phyloP scores from a whole-genome alignment of 2,888 invertebrate species.

The Drosophila buzzatii region DNA sequence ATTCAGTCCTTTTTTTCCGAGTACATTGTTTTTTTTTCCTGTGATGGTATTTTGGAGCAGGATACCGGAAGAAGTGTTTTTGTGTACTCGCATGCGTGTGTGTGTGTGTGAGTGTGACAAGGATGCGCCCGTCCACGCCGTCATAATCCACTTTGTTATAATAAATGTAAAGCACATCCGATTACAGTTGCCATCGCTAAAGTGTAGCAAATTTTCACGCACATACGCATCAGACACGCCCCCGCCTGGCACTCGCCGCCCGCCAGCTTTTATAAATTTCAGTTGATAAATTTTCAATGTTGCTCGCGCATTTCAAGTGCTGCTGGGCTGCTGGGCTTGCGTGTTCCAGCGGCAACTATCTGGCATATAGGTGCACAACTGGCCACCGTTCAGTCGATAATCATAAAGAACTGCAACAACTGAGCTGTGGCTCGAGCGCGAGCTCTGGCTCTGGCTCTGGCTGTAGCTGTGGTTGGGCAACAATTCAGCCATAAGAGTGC shows the following conservation, averaged over 20 bases:
- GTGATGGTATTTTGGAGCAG: constrained; percentile 43
- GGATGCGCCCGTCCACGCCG: constrained; percentile 62
- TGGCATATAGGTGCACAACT: constrained; percentile 43
- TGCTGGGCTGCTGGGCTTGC: constrained; percentile 36
- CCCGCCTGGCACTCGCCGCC: not conserved
- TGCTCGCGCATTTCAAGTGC: constrained; percentile 59
- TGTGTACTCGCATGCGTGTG: constrained; percentile 24
- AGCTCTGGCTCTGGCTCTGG: constrained; percentile 5
- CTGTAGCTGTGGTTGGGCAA: not conserved
- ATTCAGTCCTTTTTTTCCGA: constrained; percentile 42
- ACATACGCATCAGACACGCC: constrained; percentile 41
- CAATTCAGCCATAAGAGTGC: constrained; percentile 26
- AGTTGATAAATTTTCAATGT: constrained; percentile 78
- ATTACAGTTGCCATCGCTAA: constrained; percentile 78
- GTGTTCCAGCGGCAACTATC: constrained; percentile 54
- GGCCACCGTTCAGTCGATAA: constrained; percentile 71
- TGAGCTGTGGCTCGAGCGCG: constrained; percentile 16
- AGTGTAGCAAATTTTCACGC: constrained; percentile 80
- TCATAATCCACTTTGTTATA: constrained; percentile 81
- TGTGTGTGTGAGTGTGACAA: constrained; percentile 37
- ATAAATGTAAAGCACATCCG: constrained; percentile 82
- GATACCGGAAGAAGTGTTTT: constrained; percentile 31
- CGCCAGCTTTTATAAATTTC: constrained; percentile 62
- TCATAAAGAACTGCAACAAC: constrained; percentile 68
- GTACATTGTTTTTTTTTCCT: constrained; percentile 31